phyloP scores from a whole-genome alignment of 2,113 vertebrate genomes.

The Petromus typicus region DNA sequence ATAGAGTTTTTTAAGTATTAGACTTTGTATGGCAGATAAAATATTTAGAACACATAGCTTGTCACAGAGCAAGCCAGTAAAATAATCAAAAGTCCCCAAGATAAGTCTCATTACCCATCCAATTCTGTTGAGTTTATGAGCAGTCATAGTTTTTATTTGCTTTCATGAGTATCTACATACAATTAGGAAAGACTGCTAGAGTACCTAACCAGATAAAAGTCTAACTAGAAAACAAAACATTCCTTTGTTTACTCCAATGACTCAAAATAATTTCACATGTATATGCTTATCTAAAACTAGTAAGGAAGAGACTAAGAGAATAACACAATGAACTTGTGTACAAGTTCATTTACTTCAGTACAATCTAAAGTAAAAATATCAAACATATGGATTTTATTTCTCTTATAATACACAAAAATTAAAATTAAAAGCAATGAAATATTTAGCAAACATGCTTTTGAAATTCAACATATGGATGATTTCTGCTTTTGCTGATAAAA shows the following conservation, averaged over 20 bases:
- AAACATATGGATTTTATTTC: slow-evolving; percentile 44
- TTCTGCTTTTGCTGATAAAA: slow-evolving; percentile 71
- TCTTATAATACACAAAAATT: slow-evolving; percentile 54
- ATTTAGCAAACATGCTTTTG: slow-evolving; percentile 62
- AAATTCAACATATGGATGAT: slow-evolving; percentile 62
- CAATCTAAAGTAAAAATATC: slow-evolving; percentile 27
- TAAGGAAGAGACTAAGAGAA: neutral
- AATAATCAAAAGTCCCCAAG: neutral
- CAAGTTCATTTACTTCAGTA: neutral
- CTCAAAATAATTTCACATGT: neutral
- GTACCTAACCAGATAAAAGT: neutral
- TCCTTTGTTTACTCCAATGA: neutral
- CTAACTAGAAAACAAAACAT: neutral
- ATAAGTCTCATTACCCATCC: neutral
- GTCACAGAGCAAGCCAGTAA: neutral
- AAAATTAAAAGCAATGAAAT: slow-evolving; percentile 67
- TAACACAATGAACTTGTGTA: neutral
- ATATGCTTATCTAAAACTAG: neutral
- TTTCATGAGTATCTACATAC: neutral
- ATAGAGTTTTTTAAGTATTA: neutral
- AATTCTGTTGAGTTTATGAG: neutral
- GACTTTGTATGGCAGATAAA: neutral
- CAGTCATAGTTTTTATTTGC: neutral
- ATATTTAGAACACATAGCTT: neutral
- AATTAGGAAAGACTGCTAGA: neutral